Evolutionary conservation across 2,113 vertebrate species (phyloP), one percentile per base, ranked within the genome.

Genomic region (Archilochus colubris): DNA sequence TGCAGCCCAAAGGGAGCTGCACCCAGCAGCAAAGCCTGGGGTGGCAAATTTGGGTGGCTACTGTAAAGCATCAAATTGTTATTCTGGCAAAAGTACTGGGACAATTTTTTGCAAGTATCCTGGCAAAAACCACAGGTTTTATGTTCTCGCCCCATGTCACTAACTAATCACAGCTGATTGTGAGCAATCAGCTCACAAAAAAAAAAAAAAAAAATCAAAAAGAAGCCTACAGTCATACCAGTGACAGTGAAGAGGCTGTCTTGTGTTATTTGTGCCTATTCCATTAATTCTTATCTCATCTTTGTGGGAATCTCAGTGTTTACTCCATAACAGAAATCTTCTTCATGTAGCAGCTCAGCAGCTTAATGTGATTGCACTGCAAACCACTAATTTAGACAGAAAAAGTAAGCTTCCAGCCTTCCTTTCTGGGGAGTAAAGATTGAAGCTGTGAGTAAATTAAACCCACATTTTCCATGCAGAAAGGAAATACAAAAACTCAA

Each of bases 371-470:
- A 67, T 7, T 89, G 19, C 53, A 83, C 17, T 82, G 43, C 31
- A 89, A 92, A 91, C n/a, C 48, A 53, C 7, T 80, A 69, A 66
- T 38, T 91, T 53, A 77, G 85, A 80, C 10, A 78, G 54, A 88
- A 59, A 53, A 76, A 16, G 2, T 31, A 59, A 87, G 80, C 43
- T 81, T 69, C 23, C 82, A 85, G 12, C 31, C 12, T 36, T 87
- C n/a, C 43, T 79, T 91, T 86, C 58, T 70, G 12, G 3, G 6
- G 50, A 88, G 62, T 63, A 86, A 86, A 77, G 18, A 68, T 22
- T 63, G 54, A 93, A 89, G 33, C 57, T 75, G 50, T 92, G 67
- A 58, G 27, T 73, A 77, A 94, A 91, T 73, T 19, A 79, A 87
- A 31, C 10, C 19, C 30, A 38, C 4, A 27, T 76, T 88, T 85